phyloP scores from a whole-genome alignment of 2,888 invertebrate genomes.

The Cremastinae sp. region DNA sequence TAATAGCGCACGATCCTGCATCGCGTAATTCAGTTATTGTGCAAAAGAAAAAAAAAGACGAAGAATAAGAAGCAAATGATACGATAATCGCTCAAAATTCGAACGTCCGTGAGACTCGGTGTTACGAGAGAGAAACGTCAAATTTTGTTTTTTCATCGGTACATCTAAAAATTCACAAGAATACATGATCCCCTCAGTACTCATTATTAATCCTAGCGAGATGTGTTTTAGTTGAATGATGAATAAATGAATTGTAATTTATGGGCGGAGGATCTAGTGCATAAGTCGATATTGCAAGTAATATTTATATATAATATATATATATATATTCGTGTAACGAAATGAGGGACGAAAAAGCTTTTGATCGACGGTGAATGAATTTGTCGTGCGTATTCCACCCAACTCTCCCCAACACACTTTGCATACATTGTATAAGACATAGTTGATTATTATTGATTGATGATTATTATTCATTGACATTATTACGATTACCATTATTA shows the following conservation, averaged over 20 bases:
- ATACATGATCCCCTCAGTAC: slow-evolving; percentile 54
- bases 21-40: background rate
- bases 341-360: slow-evolving; percentile 66
- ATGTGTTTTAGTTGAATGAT: slow-evolving; percentile 55
- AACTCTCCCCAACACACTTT: slow-evolving; percentile 30
- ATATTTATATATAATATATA: slow-evolving; percentile 71
- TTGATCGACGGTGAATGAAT: slow-evolving; percentile 70
- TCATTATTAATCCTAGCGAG: slow-evolving; percentile 40
- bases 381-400: slow-evolving; percentile 75
- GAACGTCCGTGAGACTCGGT: slow-evolving; percentile 9
- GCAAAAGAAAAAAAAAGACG: background rate
- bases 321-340: slow-evolving; percentile 75
- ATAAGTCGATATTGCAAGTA: slow-evolving; percentile 78
- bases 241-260: slow-evolving; percentile 62
- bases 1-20: slow-evolving; percentile 29
- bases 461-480: too few species aligned
- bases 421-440: slow-evolving; percentile 30
- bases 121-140: slow-evolving; percentile 48
- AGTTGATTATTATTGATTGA: slow-evolving; percentile 55
- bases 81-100: slow-evolving; percentile 40
- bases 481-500: slow-evolving; percentile 22
- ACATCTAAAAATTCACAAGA: slow-evolving; percentile 47
- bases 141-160: slow-evolving; percentile 54
- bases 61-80: background rate
- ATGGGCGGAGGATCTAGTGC: slow-evolving; percentile 44